phyloP scores from a whole-genome alignment of 2,888 invertebrate genomes.

The Calameuta idolon region DNA sequence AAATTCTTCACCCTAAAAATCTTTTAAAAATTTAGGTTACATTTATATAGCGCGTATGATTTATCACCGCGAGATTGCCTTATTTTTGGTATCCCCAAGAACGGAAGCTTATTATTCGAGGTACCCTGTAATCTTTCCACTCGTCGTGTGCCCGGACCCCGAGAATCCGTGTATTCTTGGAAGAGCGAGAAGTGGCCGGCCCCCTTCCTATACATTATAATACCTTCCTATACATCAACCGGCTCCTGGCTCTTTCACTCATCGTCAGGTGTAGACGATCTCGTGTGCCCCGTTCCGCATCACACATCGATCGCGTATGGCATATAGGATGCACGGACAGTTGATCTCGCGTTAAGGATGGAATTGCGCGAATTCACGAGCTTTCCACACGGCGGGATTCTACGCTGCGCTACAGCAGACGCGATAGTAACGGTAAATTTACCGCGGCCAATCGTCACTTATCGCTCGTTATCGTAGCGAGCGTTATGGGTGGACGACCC shows the following conservation, averaged over 20 bases:
- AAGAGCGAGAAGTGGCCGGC: constrained; percentile 25
- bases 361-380: background rate
- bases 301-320: background rate
- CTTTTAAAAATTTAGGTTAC: background rate
- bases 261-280: background rate
- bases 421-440: constrained; percentile 4
- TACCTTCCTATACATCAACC: constrained; percentile 3
- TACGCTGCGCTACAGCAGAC: background rate
- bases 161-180: constrained; percentile 4
- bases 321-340: background rate
- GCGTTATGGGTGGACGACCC: constrained; percentile 14
- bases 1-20: background rate
- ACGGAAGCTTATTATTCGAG: constrained; percentile 65
- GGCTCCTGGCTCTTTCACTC: constrained; percentile 2
- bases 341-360: background rate
- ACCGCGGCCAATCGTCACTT: constrained; percentile 19
- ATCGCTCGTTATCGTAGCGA: constrained; percentile 30
- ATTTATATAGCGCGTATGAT: constrained; percentile 40
- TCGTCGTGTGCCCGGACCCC: constrained; percentile 46
- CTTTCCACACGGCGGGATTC: background rate
- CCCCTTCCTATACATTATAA: constrained; percentile 19
- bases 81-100: constrained; percentile 58
- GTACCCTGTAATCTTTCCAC: constrained; percentile 65
- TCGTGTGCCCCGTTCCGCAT: background rate
- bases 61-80: constrained; percentile 60